A percentile compares a stretch with the other conserved stretches of the same genome.
Evolutionary conservation across 2,888 invertebrate species (phyloP).

Genomic region (Drosophila gaucha): DNA sequence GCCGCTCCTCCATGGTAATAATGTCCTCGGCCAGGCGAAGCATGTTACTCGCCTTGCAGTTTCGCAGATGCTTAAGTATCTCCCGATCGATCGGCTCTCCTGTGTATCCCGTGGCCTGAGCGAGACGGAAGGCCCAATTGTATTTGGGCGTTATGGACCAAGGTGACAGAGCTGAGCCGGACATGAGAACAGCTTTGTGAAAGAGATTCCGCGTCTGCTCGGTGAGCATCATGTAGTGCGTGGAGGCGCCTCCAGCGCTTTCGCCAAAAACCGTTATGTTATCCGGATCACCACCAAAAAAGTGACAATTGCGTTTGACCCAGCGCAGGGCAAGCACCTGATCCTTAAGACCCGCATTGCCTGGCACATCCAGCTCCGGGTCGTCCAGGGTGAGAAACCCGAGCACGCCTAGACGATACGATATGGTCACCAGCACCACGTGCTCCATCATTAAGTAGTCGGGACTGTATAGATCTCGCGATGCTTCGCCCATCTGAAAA

Average conservation of each 20-base stretch:
- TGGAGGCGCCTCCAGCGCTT: slow-evolving; percentile 86
- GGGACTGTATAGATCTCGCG: slow-evolving; percentile 84
- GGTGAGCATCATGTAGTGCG: slow-evolving; percentile 85
- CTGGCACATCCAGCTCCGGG: slow-evolving; percentile 85
- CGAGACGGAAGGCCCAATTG: slow-evolving; percentile 81
- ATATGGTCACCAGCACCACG: slow-evolving; percentile 85
- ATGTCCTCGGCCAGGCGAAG: slow-evolving; percentile 81
- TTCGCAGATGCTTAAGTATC: slow-evolving; percentile 82
- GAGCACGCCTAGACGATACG: slow-evolving; percentile 85
- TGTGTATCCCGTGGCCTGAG: slow-evolving; percentile 81
- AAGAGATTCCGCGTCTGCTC: slow-evolving; percentile 85
- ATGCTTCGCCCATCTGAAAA: slow-evolving; percentile 85
- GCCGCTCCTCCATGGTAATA: slow-evolving; percentile 81
- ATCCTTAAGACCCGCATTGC: slow-evolving; percentile 86
- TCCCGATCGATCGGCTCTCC: slow-evolving; percentile 81
- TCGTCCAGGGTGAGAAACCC: slow-evolving; percentile 85
- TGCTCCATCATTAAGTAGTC: slow-evolving; percentile 85
- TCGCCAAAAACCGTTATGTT: slow-evolving; percentile 86
- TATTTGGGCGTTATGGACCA: slow-evolving; percentile 81
- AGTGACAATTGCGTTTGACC: slow-evolving; percentile 85
- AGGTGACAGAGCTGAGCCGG: slow-evolving; percentile 79
- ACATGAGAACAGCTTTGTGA: slow-evolving; percentile 83
- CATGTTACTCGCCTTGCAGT: slow-evolving; percentile 81
- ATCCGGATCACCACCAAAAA: slow-evolving; percentile 86
- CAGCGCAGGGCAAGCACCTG: slow-evolving; percentile 86